Percentiles rank a stretch among this genome's conserved stretches.
phyloP scores from a whole-genome alignment of 2,888 invertebrate species.

The Tachina lurida region DNA sequence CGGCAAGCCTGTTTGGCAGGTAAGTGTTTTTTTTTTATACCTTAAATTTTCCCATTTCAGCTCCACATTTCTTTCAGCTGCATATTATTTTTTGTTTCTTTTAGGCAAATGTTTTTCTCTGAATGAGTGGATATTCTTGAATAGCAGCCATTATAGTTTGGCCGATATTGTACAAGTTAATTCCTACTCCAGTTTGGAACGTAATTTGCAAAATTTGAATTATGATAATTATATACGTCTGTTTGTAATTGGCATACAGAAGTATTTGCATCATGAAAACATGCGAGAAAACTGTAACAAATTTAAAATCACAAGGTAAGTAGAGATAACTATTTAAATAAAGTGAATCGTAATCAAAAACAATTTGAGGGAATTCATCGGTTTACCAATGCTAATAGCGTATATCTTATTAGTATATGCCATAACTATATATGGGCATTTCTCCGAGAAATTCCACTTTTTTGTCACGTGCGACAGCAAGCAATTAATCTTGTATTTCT shows the following conservation, averaged over 20 bases:
- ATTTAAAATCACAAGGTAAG: slow-evolving; percentile 77
- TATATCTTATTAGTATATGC: too few species aligned
- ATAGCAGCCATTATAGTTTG: slow-evolving; percentile 86
- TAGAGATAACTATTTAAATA: not conserved
- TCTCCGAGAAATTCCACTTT: too few species aligned
- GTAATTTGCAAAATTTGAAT: slow-evolving; percentile 87
- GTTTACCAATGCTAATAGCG: too few species aligned
- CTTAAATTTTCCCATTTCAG: not conserved
- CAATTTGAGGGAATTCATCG: too few species aligned
- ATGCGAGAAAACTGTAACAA: slow-evolving; percentile 75
- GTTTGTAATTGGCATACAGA: slow-evolving; percentile 92
- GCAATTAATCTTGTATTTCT: too few species aligned
- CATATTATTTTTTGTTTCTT: not conserved
- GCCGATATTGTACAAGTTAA: slow-evolving; percentile 83
- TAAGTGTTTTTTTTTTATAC: slow-evolving; percentile 52
- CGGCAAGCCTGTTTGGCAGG: slow-evolving; percentile 90
- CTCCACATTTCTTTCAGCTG: too few species aligned
- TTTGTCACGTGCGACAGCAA: too few species aligned
- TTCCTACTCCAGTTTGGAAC: slow-evolving; percentile 86
- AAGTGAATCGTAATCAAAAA: not conserved
- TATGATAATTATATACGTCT: slow-evolving; percentile 92
- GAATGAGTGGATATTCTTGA: slow-evolving; percentile 92
- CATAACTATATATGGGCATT: too few species aligned
- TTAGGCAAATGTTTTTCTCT: slow-evolving; percentile 90
- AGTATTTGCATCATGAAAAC: slow-evolving; percentile 83